Evolutionary conservation across 2,888 invertebrate genomes (phyloP), one percentile per base, ranked within the genome.

Genomic region (Charanyca ferruginea): DNA sequence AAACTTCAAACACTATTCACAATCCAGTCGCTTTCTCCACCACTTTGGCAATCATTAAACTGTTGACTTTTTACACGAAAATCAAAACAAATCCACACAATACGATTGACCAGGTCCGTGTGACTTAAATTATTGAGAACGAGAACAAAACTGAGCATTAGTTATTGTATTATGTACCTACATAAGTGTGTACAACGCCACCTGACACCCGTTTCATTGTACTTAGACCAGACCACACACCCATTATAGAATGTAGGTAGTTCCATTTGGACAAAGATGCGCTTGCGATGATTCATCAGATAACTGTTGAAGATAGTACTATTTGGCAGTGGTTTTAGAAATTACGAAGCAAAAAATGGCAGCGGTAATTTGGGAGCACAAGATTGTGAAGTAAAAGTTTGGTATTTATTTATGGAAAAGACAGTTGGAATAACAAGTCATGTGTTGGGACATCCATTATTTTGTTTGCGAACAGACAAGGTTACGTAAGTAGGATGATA

Each of bases 171-270:
- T 76, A 58, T 75, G 73, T 32, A 6, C 6, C 7, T 77, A 65
- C 68, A 69, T 70, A 73, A 66, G 60, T 80, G 74, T 74, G 67
- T 66, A 32, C n/a, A 52, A 16, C 35, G 81, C 54, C 32, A 82
- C 48, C 63, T 61, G 83, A 83, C 80, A 83, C 80, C 81, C 61
- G 80, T 63, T 65, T 52, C 79, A 83, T 81, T 83, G 80, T 83
- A 69, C 64, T 67, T 53, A 82, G 78, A 80, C 81, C 81, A 82
- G 78, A 80, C 81, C 81, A 81, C 83, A 81, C 83, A 81, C 57
- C 79, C 69, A 79, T 82, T 82, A 79, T 74, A 81, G 67, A 72
- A 66, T 68, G 70, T 65, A 73, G 58, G 62, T 63, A 66, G 69
- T 73, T 66, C 77, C 66, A 69, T 81, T 81, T 81, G 60, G 77